Evolutionary conservation across 1,140 invertebrate species (phyloP), one percentile per base, ranked within the genome.

Genomic region (Plodia interpunctella): DNA sequence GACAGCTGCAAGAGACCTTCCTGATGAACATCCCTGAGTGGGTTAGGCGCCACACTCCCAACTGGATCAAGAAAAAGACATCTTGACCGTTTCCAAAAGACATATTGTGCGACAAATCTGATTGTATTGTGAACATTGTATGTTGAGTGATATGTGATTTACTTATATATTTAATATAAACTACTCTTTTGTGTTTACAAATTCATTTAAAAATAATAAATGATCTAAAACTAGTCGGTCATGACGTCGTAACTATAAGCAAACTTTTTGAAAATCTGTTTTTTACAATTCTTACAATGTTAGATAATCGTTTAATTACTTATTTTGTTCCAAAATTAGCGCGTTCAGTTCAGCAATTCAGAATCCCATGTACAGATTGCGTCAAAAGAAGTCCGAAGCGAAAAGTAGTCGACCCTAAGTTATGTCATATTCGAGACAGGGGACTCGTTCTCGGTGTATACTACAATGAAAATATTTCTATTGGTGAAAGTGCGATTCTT

Each of bases 1-100:
- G 95, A 57, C 94, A 95, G 74, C 70, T 96, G 30, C 92, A 94
- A 69, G 91, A 94, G 66, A 92, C 92, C 2, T 63, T 88, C 32
- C 59, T 83, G 18, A 57, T 68, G 50, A 77, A 83, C 73, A 74
- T 86, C 54, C 86, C 86, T 49, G 69, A 77, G 56, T 81, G 77
- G 80, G 66, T 78, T 30, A 69, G 62, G 38, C 74, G 63, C 52
- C 68, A 88, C 60, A 76, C 78, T 61, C 85, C 85, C 21, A 74
- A 60, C 54, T 88, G 85, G 85, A 74, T 88, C 35, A 88, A 82
- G 65, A 87, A 81, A 59, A 88, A 88, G 66, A 76, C 76, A 73
- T 88, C 83, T 78, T 88, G 85, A 88, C 77, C 74, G 63, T 72
- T 68, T 65, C 70, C 67, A 83, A 86, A 86, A 84, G 76, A 87